These are phyloP conservation scores for Leucophora obtusa DNA, from an alignment of 2,888 invertebrate species.

Conservation along the genomic window DNA sequence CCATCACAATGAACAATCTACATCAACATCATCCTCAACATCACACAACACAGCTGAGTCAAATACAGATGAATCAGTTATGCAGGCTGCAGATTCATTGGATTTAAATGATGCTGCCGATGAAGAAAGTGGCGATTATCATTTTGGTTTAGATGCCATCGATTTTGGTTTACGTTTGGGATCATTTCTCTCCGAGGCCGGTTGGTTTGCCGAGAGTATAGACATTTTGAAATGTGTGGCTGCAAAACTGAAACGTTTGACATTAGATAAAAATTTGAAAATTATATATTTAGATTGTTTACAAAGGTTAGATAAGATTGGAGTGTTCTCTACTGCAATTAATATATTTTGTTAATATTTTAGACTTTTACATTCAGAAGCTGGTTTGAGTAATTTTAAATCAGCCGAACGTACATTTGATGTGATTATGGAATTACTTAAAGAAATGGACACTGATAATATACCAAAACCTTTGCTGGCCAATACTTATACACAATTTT, in stretches of 20 bases:
- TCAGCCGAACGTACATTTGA: slow-evolving; percentile 86
- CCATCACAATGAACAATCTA: slow-evolving; percentile 24
- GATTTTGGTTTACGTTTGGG: slow-evolving; percentile 80
- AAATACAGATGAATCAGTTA: slow-evolving; percentile 9
- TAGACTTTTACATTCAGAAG: slow-evolving; percentile 91
- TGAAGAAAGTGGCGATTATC: slow-evolving; percentile 39
- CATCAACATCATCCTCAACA: slow-evolving; percentile 1
- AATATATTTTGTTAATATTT: slow-evolving; percentile 57
- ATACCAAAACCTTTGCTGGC: slow-evolving; percentile 81
- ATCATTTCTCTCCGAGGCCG: slow-evolving; percentile 91
- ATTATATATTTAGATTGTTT: slow-evolving; percentile 89
- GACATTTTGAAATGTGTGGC: slow-evolving; percentile 85
- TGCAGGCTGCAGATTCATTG: slow-evolving; percentile 22
- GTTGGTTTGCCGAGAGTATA: slow-evolving; percentile 90
- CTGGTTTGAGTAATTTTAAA: slow-evolving; percentile 88
- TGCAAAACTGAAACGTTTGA: slow-evolving; percentile 81
- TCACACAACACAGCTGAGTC: neutral
- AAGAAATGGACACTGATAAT: slow-evolving; percentile 78
- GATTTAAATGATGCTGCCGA: neutral
- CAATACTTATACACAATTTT: slow-evolving; percentile 90
- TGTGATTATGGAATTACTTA: slow-evolving; percentile 80
- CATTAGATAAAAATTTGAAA: slow-evolving; percentile 81
- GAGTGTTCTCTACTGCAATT: no score
- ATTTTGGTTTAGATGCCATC: slow-evolving; percentile 69
- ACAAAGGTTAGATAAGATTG: slow-evolving; percentile 83